Evolutionary conservation across 2,113 vertebrate species (phyloP).

Genomic region (Neolamprologus toae): DNA sequence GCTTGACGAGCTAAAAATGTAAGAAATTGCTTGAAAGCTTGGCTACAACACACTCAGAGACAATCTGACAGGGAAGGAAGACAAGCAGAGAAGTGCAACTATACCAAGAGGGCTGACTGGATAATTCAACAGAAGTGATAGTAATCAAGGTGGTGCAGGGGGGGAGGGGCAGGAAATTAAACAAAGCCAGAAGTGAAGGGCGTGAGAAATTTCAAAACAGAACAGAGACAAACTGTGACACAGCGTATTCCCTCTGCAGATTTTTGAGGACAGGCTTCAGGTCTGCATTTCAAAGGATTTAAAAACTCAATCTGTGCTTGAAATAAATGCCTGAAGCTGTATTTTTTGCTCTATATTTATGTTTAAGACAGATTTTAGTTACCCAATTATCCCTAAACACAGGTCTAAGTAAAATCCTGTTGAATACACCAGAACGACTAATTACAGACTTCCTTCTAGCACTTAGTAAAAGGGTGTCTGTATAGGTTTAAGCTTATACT

Average conservation of each 20-base stretch:
- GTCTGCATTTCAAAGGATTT: background rate
- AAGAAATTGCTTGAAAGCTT: background rate
- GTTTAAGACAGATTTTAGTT: background rate
- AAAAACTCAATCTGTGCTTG: background rate
- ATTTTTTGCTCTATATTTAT: background rate
- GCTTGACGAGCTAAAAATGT: background rate
- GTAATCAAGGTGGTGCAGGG: background rate
- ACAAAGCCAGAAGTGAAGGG: background rate
- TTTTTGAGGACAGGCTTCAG: background rate
- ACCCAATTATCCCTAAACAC: background rate
- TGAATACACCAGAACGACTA: background rate
- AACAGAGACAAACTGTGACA: background rate
- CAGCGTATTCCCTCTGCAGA: too few species aligned
- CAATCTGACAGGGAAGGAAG: background rate
- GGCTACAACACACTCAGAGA: background rate
- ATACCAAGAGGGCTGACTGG: background rate
- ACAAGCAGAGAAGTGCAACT: background rate
- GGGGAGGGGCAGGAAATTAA: background rate
- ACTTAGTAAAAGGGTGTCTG: background rate
- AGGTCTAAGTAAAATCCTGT: background rate
- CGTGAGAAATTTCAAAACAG: background rate
- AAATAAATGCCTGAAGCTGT: background rate
- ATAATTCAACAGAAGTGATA: background rate
- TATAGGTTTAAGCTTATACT: background rate
- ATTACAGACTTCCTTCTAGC: background rate